These are phyloP conservation scores for Papilio demoleus DNA, from an alignment of 2,888 invertebrate species.

Conservation along the genomic window DNA sequence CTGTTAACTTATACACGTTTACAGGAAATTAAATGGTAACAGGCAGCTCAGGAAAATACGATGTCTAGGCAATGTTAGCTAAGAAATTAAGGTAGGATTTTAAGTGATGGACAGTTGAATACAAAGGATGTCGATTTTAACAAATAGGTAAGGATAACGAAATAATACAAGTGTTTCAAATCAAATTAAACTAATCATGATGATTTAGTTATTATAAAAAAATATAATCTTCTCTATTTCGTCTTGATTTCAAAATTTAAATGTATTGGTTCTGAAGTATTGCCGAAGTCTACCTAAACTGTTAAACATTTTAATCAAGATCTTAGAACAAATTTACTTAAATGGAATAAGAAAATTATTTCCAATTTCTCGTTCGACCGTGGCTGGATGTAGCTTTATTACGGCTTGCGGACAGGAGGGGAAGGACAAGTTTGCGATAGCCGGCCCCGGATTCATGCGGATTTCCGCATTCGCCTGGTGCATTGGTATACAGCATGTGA, in stretches of 20 bases:
- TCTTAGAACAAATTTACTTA: neutral
- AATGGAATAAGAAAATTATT: neutral
- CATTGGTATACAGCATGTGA: conserved; percentile 49
- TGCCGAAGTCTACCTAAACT: neutral
- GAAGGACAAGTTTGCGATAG: conserved; percentile 66
- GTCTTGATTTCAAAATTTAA: too few species aligned
- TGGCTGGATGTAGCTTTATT: conserved; percentile 20
- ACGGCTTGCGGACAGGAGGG: conserved; percentile 53
- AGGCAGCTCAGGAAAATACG: conserved; percentile 5
- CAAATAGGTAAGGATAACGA: too few species aligned
- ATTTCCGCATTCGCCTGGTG: conserved; percentile 67
- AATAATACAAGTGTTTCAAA: too few species aligned
- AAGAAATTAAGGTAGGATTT: neutral
- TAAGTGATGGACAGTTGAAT: neutral
- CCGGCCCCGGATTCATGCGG: conserved; percentile 53
- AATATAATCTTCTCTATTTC: too few species aligned
- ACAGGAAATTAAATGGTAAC: conserved; percentile 11
- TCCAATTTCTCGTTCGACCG: neutral
- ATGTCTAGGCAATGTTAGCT: neutral
- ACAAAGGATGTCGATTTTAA: neutral
- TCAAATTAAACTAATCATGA: too few species aligned
- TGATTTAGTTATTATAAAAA: too few species aligned
- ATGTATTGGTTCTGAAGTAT: too few species aligned
- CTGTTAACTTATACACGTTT: neutral
- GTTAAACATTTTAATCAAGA: neutral